Conservation (phyloP, 2,113 vertebrate species). For the Myiagra hebetior region DNA sequence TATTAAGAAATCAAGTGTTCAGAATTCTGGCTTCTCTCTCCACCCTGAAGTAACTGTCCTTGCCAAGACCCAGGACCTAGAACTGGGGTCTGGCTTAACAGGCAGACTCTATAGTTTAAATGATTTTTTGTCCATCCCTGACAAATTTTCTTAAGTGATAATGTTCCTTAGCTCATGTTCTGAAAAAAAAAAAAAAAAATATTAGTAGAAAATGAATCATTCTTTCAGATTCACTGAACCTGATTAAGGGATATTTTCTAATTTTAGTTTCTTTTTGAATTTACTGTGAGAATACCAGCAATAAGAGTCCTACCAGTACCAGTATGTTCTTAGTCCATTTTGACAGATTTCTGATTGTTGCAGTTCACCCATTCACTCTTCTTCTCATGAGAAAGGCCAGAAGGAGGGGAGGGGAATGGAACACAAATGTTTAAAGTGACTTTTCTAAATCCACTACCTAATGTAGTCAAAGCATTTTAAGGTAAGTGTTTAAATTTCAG, state of each 20-base stretch:
- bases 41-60: not conserved
- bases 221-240: not conserved
- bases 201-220: not conserved
- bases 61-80: not conserved
- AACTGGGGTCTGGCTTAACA: not conserved
- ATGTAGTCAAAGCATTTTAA: not conserved
- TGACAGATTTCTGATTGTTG: not conserved
- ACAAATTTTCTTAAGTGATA: not conserved
- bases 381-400: not conserved
- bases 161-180: not conserved
- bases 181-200: not conserved
- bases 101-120: not conserved
- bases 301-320: not conserved
- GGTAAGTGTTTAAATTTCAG: not conserved
- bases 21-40: not conserved
- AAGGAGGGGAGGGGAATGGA: rapidly evolving
- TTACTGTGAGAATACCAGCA: not conserved
- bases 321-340: not conserved
- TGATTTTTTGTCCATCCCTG: not conserved
- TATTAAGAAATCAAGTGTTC: not conserved
- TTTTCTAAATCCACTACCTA: not conserved
- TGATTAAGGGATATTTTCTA: not conserved
- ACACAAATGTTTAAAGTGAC: not conserved
- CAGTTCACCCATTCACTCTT: not conserved
- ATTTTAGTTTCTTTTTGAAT: not conserved